Evolutionary conservation across 2,888 invertebrate genomes (phyloP), one percentile per base, ranked within the genome.

Genomic region (Notodonta ziczac): DNA sequence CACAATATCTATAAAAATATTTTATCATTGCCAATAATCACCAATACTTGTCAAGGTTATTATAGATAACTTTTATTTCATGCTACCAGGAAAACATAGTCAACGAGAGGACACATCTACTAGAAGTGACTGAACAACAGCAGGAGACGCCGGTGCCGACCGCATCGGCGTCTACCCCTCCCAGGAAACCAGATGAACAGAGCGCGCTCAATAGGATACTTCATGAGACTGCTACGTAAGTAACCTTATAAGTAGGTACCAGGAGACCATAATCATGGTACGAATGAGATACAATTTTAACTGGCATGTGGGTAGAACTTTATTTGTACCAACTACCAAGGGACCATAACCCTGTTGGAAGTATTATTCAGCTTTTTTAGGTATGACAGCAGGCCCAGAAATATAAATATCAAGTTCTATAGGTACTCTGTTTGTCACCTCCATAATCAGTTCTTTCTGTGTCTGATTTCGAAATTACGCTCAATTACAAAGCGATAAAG

Each of bases 221-320:
- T 59, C 97, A 98, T 82, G 97, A 98, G 89, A 98, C 98, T 67
- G 98, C 98, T 58, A 97, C 97, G 98, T 98, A 91, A 94, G 96
- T 94, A 8, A n/a, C 53, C 10, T 35, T 16, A 48, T 13, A n/a
- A 14, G 12, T 46, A 24, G 24, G 24, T 51, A 51, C 51, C 51
- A 51, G 51, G 51, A 24, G 51, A 51, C 8, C 24, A 51, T 16
- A 51, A 24, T 24, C 1, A 5, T 10, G 13, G 24, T 24, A 24
- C 1, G 24, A 24, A 24, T 24, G 24, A 24, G 24, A 24, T 24
- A 24, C 24, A 2, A 24, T 24, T 24, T 24, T 24, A 24, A 24
- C 24, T 24, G 24, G 24, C 24, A 24, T 24, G 24, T 24, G 24
- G 2, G 24, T 1, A 24, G 24, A 24, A 24, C 24, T 24, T 24